Evolutionary conservation across 2,888 invertebrate species (phyloP), one percentile per base, ranked within the genome.

Genomic region (Chydorus sphaericus): DNA sequence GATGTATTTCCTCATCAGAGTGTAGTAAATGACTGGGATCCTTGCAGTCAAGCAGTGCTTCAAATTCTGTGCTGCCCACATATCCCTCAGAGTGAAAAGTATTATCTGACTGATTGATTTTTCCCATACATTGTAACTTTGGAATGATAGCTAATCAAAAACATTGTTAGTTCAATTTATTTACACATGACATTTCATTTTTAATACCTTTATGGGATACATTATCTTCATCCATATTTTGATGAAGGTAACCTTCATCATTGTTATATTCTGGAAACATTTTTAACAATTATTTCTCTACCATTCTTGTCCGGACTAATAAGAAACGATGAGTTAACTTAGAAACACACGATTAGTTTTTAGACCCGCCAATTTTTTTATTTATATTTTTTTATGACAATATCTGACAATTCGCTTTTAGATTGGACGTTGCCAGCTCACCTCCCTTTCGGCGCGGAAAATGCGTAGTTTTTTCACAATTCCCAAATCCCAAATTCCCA

Each of bases 41-140:
- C 10, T 28, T 23, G 28, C 28, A 26, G 26, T 23, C 28, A n/a
- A 44, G 23, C 26, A 44, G 26, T 11, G 18, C 23, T 11, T 44
- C 44, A 44, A 44, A 44, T 26, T 44, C 44, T 44, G 26, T 44
- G 44, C 44, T 44, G 44, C 44, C 23, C 10, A 44, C 44, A 44
- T 23, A 44, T 6, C 44, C 44, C 23, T 4, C 26, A 26, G 44
- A 14, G 8, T 44, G 44, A 16, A 44, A 44, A 14, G n/a, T 3
- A 23, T 44, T 28, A 14, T 44, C 44, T 3, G 44, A 23, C 14
- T 26, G 28, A 23, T 28, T 44, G 11, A 44, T 16, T n/a, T 44
- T 44, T 44, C 44, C 44, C 44, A 44, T 44, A 28, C 44, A 44
- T 28, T 10, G 23, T 14, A 44, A 44, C 26, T 44, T 23, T 14